phyloP scores from a whole-genome alignment of 2,888 invertebrate species.

The Mythimna impura region DNA sequence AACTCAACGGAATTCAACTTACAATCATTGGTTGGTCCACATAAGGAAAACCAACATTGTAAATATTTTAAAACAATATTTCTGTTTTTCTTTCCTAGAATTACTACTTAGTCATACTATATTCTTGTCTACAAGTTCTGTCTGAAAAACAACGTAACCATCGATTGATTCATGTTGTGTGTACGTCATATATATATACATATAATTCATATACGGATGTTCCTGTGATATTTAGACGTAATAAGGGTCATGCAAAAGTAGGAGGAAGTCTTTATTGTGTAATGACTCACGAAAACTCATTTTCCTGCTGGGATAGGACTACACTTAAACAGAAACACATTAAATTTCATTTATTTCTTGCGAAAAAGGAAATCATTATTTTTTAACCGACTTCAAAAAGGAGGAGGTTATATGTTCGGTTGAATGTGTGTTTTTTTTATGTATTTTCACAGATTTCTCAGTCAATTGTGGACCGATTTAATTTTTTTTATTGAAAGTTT shows the following conservation, averaged over 20 bases:
- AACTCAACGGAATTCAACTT: background rate
- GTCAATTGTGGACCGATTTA: too few species aligned
- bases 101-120: constrained; percentile 22
- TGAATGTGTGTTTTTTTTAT: too few species aligned
- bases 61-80: background rate
- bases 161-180: constrained; percentile 13
- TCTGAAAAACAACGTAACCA: constrained; percentile 12
- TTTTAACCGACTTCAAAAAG: too few species aligned
- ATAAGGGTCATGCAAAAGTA: background rate
- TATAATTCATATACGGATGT: background rate
- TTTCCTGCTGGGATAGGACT: background rate
- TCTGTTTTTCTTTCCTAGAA: constrained; percentile 36
- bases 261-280: constrained; percentile 9
- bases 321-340: too few species aligned
- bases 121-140: background rate
- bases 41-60: constrained; percentile 31
- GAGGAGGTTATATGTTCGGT: too few species aligned
- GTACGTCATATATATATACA: constrained; percentile 23
- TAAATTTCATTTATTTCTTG: too few species aligned
- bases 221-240: background rate
- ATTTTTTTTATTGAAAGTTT: too few species aligned
- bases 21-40: background rate
- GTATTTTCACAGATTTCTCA: too few species aligned
- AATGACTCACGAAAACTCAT: background rate
- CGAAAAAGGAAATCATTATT: too few species aligned